phyloP scores from a whole-genome alignment of 2,888 invertebrate genomes.

The Nephrotoma flavescens region DNA sequence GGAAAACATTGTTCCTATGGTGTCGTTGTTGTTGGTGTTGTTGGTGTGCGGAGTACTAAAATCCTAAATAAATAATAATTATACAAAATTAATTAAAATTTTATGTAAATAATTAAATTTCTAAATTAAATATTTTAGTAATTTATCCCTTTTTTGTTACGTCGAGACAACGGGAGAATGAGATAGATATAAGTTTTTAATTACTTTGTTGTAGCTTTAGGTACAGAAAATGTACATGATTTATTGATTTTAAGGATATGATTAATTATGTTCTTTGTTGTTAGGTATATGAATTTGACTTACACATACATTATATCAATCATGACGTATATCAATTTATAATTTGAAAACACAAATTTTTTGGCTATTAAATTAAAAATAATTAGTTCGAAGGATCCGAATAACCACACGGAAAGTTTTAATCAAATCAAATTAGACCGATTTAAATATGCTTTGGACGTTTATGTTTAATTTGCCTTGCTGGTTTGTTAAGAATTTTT shows the following conservation, averaged over 20 bases:
- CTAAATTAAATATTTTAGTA: background rate
- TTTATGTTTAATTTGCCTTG: no score
- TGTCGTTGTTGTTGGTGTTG: background rate
- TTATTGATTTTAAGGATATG: background rate
- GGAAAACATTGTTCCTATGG: background rate
- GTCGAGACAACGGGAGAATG: background rate
- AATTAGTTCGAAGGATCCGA: no score
- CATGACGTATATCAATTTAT: no score
- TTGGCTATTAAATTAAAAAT: no score
- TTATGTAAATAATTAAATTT: background rate
- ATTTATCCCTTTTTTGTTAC: background rate
- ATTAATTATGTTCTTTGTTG: background rate
- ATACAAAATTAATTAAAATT: background rate
- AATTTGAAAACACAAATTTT: no score
- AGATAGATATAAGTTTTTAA: background rate
- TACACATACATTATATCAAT: no score
- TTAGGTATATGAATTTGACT: no score
- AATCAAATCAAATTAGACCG: no score
- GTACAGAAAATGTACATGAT: background rate
- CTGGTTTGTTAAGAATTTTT: no score
- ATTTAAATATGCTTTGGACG: no score
- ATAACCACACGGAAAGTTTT: no score
- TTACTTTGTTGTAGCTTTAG: background rate
- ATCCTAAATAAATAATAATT: background rate
- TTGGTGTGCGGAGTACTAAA: background rate